Conservation (phyloP, 1,140 invertebrate species). For the Papilio xuthus region DNA sequence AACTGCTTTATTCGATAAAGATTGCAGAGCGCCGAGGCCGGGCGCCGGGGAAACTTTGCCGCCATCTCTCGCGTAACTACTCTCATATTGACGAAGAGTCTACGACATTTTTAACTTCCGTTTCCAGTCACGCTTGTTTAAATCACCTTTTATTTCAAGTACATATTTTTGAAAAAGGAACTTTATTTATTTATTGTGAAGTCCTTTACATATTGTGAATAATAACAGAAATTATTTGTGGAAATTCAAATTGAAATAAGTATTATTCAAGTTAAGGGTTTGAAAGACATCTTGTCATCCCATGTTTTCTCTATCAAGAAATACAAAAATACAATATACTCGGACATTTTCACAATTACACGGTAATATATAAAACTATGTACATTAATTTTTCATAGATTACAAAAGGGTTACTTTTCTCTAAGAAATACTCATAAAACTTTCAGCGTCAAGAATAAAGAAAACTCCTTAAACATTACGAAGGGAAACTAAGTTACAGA, state of each 20-base stretch:
- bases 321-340: background rate
- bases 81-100: background rate
- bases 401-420: background rate
- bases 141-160: slow-evolving; percentile 4
- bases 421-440: background rate
- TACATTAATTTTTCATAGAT: background rate
- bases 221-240: background rate
- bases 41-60: slow-evolving; percentile 54
- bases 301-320: too few relatives aligned
- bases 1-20: slow-evolving; percentile 75
- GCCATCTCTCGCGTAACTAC: slow-evolving; percentile 38
- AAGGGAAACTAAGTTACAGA: background rate
- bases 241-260: too few relatives aligned
- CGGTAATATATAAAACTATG: background rate
- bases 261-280: too few relatives aligned
- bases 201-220: background rate
- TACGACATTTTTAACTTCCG: slow-evolving; percentile 34
- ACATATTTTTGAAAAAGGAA: background rate
- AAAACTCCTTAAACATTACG: background rate
- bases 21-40: slow-evolving; percentile 50
- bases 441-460: background rate
- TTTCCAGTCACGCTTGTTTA: slow-evolving; percentile 40
- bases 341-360: background rate
- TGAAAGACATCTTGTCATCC: too few relatives aligned
- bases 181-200: background rate